phyloP scores from a whole-genome alignment of 2,113 vertebrate genomes.

The Myanophis thanlyinensis region DNA sequence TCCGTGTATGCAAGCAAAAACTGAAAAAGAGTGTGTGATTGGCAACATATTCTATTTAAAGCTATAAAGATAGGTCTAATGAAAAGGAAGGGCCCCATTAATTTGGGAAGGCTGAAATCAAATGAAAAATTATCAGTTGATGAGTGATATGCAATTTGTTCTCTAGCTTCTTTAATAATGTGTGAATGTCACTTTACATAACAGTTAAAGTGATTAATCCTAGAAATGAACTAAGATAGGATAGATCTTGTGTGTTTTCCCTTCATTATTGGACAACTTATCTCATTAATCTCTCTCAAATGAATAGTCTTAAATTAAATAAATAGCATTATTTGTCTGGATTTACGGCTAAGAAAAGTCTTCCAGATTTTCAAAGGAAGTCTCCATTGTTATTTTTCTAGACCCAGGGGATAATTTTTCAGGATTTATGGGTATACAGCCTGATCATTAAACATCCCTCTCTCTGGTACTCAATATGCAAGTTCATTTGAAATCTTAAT shows the following conservation, averaged over 20 bases:
- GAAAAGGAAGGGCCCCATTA: constrained; percentile 59
- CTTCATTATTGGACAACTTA: constrained; percentile 49
- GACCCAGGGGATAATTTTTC: constrained; percentile 25
- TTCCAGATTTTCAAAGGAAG: constrained; percentile 39
- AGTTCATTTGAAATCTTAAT: constrained; percentile 36
- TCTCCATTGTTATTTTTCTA: constrained; percentile 43
- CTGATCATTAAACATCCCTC: constrained; percentile 38
- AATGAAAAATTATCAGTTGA: constrained; percentile 67
- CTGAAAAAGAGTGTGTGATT: constrained; percentile 25
- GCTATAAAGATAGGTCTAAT: constrained; percentile 32
- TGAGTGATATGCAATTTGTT: constrained; percentile 61
- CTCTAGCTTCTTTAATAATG: constrained; percentile 58
- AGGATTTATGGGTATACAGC: constrained; percentile 29
- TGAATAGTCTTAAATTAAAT: constrained; percentile 56
- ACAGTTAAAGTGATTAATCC: constrained; percentile 60
- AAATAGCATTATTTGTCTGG: constrained; percentile 54
- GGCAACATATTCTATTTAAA: constrained; percentile 33
- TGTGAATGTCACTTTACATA: constrained; percentile 67
- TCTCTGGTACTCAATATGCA: constrained; percentile 17
- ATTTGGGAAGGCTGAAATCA: constrained; percentile 57
- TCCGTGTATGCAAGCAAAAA: constrained; percentile 26
- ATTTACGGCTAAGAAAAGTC: constrained; percentile 50
- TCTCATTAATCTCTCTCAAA: constrained; percentile 61
- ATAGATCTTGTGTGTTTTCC: constrained; percentile 56
- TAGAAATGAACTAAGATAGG: constrained; percentile 59